A percentile compares a stretch with the other conserved stretches of the same genome.
Evolutionary conservation across 2,113 vertebrate genomes (phyloP).

Genomic region (Notarius lentiginosus): DNA sequence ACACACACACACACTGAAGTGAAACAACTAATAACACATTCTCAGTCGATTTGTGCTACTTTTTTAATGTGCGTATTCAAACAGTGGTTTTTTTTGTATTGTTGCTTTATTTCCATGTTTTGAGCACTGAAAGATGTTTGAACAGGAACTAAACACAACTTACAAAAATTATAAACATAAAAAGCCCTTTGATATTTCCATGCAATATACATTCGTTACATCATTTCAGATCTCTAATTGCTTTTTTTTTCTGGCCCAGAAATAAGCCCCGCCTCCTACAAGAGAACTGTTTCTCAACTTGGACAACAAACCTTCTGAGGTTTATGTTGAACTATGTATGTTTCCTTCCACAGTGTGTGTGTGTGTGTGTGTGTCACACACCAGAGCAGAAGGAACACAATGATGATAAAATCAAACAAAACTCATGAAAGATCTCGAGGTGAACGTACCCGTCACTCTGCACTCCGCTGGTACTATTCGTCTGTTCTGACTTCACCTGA

Average conservation of each 20-base stretch:
- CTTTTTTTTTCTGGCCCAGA: neutral
- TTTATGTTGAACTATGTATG: neutral
- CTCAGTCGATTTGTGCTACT: neutral
- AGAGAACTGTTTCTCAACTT: no score
- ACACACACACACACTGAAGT: neutral
- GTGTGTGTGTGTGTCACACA: neutral
- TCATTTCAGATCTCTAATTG: no score
- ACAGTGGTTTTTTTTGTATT: no score
- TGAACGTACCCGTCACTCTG: slow-evolving; percentile 34
- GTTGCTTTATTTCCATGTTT: no score
- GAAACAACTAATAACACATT: neutral
- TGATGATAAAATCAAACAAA: neutral
- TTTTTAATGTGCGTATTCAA: neutral
- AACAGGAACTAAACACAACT: neutral
- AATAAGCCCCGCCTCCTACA: no score
- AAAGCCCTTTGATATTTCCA: no score
- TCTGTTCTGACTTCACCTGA: slow-evolving; percentile 59
- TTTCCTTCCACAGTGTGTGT: neutral
- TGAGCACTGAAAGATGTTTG: neutral
- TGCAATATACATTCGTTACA: no score
- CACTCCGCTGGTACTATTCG: neutral
- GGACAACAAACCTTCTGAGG: no score
- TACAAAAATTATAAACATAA: no score
- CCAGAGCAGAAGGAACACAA: neutral
- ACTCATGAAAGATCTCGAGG: neutral